Conservation (phyloP, 2,797 vertebrate species). For the Channa striata region DNA sequence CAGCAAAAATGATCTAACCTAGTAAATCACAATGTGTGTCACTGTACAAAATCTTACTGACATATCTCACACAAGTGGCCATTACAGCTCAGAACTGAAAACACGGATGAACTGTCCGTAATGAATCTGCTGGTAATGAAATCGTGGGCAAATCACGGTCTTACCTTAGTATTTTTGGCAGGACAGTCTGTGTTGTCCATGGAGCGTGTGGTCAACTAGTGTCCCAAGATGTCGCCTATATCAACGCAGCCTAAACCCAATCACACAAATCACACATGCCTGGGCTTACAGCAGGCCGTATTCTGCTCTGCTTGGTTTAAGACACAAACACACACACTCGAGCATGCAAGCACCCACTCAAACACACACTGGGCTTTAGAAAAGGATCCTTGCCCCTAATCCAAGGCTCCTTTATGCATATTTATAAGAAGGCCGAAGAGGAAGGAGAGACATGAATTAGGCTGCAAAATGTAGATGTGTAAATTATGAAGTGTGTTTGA, state of each 20-base stretch:
- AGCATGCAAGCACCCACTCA: constrained; percentile 46
- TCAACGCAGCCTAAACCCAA: constrained; percentile 61
- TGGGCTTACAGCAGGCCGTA: constrained; percentile 66
- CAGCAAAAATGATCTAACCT: background rate
- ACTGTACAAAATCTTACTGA: background rate
- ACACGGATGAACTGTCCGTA: constrained; percentile 18
- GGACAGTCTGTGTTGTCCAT: constrained; percentile 23
- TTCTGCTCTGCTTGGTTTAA: constrained; percentile 71
- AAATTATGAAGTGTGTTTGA: background rate
- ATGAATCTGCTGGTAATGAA: constrained; percentile 14
- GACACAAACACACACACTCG: constrained; percentile 65
- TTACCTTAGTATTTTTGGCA: constrained; percentile 64
- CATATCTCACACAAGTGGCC: background rate
- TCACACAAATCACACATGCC: constrained; percentile 75
- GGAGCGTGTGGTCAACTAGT: constrained; percentile 40
- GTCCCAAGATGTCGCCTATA: constrained; percentile 38
- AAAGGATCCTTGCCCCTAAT: constrained; percentile 74
- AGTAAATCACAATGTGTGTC: background rate
- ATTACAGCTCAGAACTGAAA: constrained; percentile 2
- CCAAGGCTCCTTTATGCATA: constrained; percentile 69
- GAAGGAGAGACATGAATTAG: constrained; percentile 32
- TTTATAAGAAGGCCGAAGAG: constrained; percentile 51
- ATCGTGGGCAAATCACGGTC: constrained; percentile 38
- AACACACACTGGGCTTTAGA: constrained; percentile 54
- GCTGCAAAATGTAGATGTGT: constrained; percentile 7